Base-by-base conservation (phyloP, 2,113 vertebrate species). In the Tyrannus savana region DNA sequence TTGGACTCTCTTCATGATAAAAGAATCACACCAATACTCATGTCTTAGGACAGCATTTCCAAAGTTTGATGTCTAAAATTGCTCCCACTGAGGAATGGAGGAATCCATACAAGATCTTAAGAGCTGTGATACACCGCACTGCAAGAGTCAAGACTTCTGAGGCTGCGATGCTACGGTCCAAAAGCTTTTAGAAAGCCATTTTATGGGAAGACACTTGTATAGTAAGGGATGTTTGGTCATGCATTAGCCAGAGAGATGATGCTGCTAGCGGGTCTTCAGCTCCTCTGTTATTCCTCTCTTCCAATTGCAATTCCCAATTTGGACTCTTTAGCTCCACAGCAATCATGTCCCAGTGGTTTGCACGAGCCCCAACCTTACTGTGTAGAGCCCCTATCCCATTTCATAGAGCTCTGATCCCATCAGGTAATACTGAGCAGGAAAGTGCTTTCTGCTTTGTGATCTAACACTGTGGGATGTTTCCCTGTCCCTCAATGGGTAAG, bases 401-500 rank as follows among this genome's bases (percentile, higher is more conserved):
- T 39, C 39, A 37, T 8, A 37, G 35, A 37, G 35, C 35, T 37
- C 35, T 37, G 0, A 25, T 22, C n/a, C 31, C 59, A 50, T 12
- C 31, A 35, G 25, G 33, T 24, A 49, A 72, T 27, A 35, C 14
- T 1, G 3, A 52, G 19, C 19, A 76, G 33, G 42, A 62, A 58
- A 9, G 14, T 75, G 19, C 6, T 44, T 27, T 41, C 30, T 44
- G n/a, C 31, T 37, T 31, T 46, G 28, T 31, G 7, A n/a, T 25
- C 13, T 52, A 66, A 35, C 23, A 4, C 14, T 16, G 24, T 0
- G 1, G 39, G 27, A 11, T 49, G 24, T 4, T 39, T 24, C 28
- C 30, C n/a, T 49, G 1, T 4, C 8, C 47, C 56, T 59, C 1
- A 1, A 7, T 6, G 18, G 8, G 13, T 1, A 6, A 66, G 68